Conservation (phyloP, 37 sponge, comb jelly and placozoan genomes). For the Petrosia ficiformis region DNA sequence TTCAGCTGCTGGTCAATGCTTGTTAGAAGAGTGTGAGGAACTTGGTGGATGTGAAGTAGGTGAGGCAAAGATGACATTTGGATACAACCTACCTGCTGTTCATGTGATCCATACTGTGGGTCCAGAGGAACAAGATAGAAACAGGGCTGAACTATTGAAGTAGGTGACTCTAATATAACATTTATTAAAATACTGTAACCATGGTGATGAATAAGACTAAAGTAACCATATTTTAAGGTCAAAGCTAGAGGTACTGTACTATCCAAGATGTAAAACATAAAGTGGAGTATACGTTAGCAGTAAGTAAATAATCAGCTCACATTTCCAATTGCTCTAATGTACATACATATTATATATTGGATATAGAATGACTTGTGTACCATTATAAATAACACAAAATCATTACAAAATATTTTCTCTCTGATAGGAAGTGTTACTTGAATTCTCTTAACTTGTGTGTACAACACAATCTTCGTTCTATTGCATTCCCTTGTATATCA, state of each 20-base stretch:
- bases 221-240: too few relatives aligned
- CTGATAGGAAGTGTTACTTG: conserved; percentile 51
- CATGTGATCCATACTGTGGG: conserved; percentile 77
- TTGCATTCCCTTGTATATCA: conserved; percentile 72
- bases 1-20: conserved; percentile 53
- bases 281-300: too few relatives aligned
- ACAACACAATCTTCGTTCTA: conserved; percentile 33
- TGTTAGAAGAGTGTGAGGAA: conserved; percentile 54
- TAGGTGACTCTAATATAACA: neutral
- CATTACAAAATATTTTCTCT: too few relatives aligned
- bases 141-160: conserved; percentile 28
- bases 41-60: conserved; percentile 63
- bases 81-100: conserved; percentile 66
- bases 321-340: too few relatives aligned
- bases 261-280: too few relatives aligned
- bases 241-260: too few relatives aligned
- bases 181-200: neutral
- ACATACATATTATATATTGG: too few relatives aligned
- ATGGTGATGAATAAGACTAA: too few relatives aligned
- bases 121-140: conserved; percentile 47
- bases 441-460: conserved; percentile 26
- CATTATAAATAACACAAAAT: too few relatives aligned
- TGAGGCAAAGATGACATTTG: conserved; percentile 58
- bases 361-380: too few relatives aligned
- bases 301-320: too few relatives aligned